Evolutionary conservation across 2,113 vertebrate genomes (phyloP), one percentile per base, ranked within the genome.

Genomic region (Odocoileus virginianus): DNA sequence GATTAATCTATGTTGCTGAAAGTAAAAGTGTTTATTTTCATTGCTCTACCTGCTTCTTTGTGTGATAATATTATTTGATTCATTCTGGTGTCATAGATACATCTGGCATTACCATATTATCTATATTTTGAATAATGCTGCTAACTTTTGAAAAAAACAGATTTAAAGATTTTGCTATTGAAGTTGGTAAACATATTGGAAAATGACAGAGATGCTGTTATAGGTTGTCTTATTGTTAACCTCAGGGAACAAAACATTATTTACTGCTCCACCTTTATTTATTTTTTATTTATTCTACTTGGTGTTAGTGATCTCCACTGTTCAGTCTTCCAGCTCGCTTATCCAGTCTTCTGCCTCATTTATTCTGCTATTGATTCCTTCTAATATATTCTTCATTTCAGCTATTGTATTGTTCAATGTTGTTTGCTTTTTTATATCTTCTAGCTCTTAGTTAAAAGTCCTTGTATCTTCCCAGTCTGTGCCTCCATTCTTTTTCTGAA

Each of bases 171-270:
- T 87, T 94, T 86, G 3, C 27, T 89, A 45, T 76, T 94, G 67
- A 94, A 64, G 3, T 55, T 94, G 30, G 27, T 8, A 84, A 81
- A 14, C 61, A n/a, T 86, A 81, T 95, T 91, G 40, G 58, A 6
- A 97, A 94, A 15, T 87, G 57, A 54, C 74, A 90, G 28, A 90
- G 33, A 93, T 89, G 40, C n/a, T 93, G 87, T 76, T 94, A 64
- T 47, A 93, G 9, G 12, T 74, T 92, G 15, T 93, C 4, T 91
- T 95, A 82, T 36, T 71, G 55, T 12, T 86, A 61, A 89, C 6
- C 11, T 86, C 40, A 89, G 13, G 19, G 36, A 64, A 83, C 19
- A 83, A 82, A 96, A 55, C n/a, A 36, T 28, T 84, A n/a, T 88
- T 14, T 12, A 74, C 16, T 90, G 3, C 1, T 97, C 13, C 5